A percentile compares a stretch with the other conserved stretches of the same genome.
These are phyloP conservation scores for Amblyteles armatorius DNA, from an alignment of 2,888 invertebrate species.

Conservation along the genomic window DNA sequence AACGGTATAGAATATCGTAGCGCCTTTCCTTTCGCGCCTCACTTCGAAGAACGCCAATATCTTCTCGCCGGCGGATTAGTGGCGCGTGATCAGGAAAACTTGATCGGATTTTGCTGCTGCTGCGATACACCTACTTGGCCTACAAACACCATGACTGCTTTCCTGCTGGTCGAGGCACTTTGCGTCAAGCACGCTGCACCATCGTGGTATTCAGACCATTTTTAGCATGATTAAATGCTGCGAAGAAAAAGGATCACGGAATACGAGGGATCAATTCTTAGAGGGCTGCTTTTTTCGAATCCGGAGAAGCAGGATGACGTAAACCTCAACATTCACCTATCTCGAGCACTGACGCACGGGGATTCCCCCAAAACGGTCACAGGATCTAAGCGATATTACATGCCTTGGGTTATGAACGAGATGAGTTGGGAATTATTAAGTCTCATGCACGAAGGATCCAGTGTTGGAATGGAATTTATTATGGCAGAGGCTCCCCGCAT, in stretches of 20 bases:
- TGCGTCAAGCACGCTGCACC: neutral
- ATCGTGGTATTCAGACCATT: neutral
- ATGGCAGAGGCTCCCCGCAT: conserved; percentile 8
- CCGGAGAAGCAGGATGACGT: neutral
- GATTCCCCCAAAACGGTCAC: neutral
- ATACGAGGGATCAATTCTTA: neutral
- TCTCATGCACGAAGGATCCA: neutral
- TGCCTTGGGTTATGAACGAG: neutral
- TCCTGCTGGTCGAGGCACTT: neutral
- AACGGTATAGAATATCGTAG: conserved; percentile 38
- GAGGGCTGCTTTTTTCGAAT: neutral
- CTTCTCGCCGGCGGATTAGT: conserved; percentile 60
- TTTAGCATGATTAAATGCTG: neutral
- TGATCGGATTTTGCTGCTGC: conserved; percentile 34
- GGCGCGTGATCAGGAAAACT: conserved; percentile 66
- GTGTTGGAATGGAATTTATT: neutral
- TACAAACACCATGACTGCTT: conserved; percentile 4
- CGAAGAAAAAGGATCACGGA: neutral
- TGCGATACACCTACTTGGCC: neutral
- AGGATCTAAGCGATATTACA: neutral
- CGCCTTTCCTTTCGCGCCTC: conserved; percentile 61
- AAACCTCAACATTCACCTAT: neutral
- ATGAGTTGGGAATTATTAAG: neutral
- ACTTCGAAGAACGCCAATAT: conserved; percentile 49
- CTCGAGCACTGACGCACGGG: neutral